Conservation (phyloP, 2,888 invertebrate genomes). For the Drosophila demipolita region DNA sequence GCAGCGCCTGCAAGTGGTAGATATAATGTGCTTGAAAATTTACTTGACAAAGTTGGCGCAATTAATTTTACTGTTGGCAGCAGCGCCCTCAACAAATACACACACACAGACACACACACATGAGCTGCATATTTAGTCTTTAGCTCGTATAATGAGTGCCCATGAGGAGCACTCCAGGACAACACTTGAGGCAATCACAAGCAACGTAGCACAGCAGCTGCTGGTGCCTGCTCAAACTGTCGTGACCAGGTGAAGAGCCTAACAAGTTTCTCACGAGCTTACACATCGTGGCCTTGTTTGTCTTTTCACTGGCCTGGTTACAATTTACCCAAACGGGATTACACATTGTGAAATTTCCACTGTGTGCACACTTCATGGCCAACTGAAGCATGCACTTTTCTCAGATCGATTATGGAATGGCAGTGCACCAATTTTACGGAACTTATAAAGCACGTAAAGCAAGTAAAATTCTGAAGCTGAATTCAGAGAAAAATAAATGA, state of each 20-base stretch:
- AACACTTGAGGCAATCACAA: slow-evolving; percentile 45
- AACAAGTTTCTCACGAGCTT: slow-evolving; percentile 33
- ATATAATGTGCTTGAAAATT: slow-evolving; percentile 56
- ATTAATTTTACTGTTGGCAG: slow-evolving; percentile 29
- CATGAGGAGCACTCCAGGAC: slow-evolving; percentile 30
- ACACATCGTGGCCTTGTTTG: slow-evolving; percentile 26
- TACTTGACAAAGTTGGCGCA: slow-evolving; percentile 42
- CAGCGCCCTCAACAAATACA: slow-evolving; percentile 4
- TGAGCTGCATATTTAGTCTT: slow-evolving; percentile 4
- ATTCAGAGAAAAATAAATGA: background rate
- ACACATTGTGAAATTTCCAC: slow-evolving; percentile 52
- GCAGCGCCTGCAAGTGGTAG: slow-evolving; percentile 57
- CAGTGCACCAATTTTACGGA: slow-evolving; percentile 20
- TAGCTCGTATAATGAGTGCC: slow-evolving; percentile 45
- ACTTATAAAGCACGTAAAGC: background rate
- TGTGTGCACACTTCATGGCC: slow-evolving; percentile 29
- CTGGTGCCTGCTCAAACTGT: slow-evolving; percentile 18
- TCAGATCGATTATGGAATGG: slow-evolving; percentile 43
- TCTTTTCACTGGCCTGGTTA: slow-evolving; percentile 42
- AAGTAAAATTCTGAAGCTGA: slow-evolving; percentile 10
- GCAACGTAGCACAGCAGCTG: slow-evolving; percentile 7
- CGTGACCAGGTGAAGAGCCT: slow-evolving; percentile 31
- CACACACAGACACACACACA: slow-evolving; percentile 3
- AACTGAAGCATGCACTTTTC: slow-evolving; percentile 10
- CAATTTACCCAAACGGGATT: slow-evolving; percentile 52